Evolutionary conservation across 2,113 vertebrate species (phyloP), one percentile per base, ranked within the genome.

Genomic region (Dipodomys spectabilis): DNA sequence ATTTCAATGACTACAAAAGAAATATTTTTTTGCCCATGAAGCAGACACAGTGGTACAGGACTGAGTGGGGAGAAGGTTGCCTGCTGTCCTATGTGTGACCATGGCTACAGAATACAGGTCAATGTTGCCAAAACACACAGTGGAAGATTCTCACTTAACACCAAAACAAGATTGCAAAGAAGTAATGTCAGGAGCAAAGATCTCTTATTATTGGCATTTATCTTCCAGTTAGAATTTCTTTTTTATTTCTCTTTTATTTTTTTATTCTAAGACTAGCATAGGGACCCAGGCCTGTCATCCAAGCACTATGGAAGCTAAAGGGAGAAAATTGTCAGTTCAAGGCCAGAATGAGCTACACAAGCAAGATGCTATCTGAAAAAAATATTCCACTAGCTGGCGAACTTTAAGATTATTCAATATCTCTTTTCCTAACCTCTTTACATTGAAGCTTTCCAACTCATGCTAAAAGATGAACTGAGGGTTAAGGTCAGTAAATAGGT

Each of bases 141-240:
- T 79, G 25, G 39, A 74, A 32, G 92, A 88, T 20, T 88, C 13
- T 23, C 75, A 77, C 60, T 91, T 72, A 86, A 45, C 22, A 60
- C 20, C 20, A 64, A 82, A 90, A 80, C 15, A 12, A 4, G 20
- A 19, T 75, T 67, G 45, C 53, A 92, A 71, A 86, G 39, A 88
- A 57, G 71, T 75, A 71, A 94, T n/a, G 81, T 83, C 20, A 86
- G 60, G 74, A 75, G n/a, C 28, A 25, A 80, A 45, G 12, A 25
- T 23, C 16, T n/a, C 81, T 73, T 91, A 53, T 53, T 86, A 8
- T 7, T 69, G 28, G 18, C 80, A 84, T 94, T 89, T 75, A 77
- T 75, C 57, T 30, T 77, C 73, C 25, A 74, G 25, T 90, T 81
- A 57, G 2, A 60, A 77, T 15, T 65, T 85, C 44, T 69, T 68